Evolutionary conservation across 1,140 invertebrate species (phyloP).

Genomic region (Bombus polaris): DNA sequence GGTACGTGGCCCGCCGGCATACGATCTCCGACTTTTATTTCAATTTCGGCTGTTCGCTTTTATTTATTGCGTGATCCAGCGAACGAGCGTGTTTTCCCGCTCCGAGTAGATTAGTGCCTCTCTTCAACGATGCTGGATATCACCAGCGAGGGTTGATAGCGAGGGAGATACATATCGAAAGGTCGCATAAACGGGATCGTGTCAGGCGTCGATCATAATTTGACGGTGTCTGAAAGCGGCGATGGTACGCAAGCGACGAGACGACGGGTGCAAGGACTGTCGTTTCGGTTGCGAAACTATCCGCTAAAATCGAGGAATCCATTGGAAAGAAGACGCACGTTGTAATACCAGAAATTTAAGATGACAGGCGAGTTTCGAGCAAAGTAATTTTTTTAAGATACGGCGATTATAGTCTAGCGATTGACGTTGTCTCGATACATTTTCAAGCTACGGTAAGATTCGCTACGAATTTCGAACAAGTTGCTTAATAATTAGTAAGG

Average conservation of each 20-base stretch:
- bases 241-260: not conserved
- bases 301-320: not conserved
- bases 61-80: slow-evolving; percentile 55
- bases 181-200: not conserved
- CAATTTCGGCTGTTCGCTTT: slow-evolving; percentile 48
- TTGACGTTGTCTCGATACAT: no score
- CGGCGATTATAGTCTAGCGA: no score
- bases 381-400: no score
- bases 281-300: not conserved
- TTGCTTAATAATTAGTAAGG: no score
- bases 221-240: not conserved
- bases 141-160: not conserved
- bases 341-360: not conserved
- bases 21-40: slow-evolving; percentile 53
- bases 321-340: not conserved
- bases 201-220: slow-evolving; percentile 15
- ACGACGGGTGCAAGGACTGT: not conserved
- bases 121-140: not conserved
- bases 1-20: slow-evolving; percentile 3
- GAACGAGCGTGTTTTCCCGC: not conserved
- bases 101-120: slow-evolving; percentile 10
- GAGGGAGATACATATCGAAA: not conserved
- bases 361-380: not conserved
- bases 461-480: no score
- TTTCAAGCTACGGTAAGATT: no score